Evolutionary conservation across 2,888 invertebrate species (phyloP), one percentile per base, ranked within the genome.

Genomic region (Ophioninae sp.): DNA sequence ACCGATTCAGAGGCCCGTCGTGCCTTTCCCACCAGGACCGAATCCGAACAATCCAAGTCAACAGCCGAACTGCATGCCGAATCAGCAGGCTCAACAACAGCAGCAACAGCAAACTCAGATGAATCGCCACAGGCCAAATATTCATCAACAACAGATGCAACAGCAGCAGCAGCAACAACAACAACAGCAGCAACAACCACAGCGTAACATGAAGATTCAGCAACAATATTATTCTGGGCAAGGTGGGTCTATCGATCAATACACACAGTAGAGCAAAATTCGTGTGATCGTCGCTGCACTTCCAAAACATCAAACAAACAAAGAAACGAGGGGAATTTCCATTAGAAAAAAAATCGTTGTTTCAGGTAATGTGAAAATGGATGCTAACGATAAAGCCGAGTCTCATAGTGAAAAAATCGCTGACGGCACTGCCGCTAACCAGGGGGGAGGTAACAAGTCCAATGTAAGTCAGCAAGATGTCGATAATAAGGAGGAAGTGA

Each of bases 1-100:
- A 9, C 94, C 94, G 17, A 94, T 94, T 86, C 94, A 94, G 83
- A 92, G 94, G 88, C 94, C 94, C 3, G 93, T 94, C 13, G 92
- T 92, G 72, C 94, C 94, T 65, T 94, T 93, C 87, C 94, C 94
- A 81, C 93, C 93, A 39, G 92, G 93, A 74, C 91, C 93, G 37
- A 93, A 93, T 81, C 92, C 93, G 8, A 89, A 92, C 79, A 89
- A 92, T 83, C 87, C 90, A 89, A 86, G 91, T 88, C 87, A 91
- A 85, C 82, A 89, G 88, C 80, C 86, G 88, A 82, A 89, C 82
- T 87, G 92, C 89, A 87, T 91, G 92, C 85, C 92, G 91, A 90
- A 93, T 90, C 88, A 91, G 91, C 79, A 88, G 89, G 86, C 87
- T 44, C 79, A 88, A 90, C 85, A 85, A 20, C 90, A 90, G 87